phyloP scores from a whole-genome alignment of 2,888 invertebrate species.

The Spisula subtruncata region DNA sequence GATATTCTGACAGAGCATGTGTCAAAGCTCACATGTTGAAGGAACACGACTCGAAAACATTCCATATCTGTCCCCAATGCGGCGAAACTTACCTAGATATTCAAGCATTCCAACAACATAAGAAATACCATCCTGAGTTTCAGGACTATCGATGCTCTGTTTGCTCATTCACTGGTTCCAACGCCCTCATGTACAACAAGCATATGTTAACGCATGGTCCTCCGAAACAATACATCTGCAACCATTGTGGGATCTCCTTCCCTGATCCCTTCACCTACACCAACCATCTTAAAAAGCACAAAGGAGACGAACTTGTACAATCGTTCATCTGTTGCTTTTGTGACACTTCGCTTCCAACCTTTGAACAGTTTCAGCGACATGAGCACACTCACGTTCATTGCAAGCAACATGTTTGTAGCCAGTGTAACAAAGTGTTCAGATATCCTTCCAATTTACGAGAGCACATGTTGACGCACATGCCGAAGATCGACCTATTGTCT shows the following conservation, averaged over 20 bases:
- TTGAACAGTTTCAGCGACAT: slow-evolving; percentile 80
- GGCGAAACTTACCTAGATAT: slow-evolving; percentile 77
- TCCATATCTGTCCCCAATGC: slow-evolving; percentile 80
- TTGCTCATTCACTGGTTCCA: slow-evolving; percentile 80
- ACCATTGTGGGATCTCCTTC: slow-evolving; percentile 76
- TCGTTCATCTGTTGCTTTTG: slow-evolving; percentile 81
- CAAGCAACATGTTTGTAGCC: slow-evolving; percentile 72
- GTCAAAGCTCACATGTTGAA: slow-evolving; percentile 79
- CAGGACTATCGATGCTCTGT: slow-evolving; percentile 76
- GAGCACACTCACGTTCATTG: slow-evolving; percentile 80
- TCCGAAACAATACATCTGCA: slow-evolving; percentile 73
- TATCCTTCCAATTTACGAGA: slow-evolving; percentile 76
- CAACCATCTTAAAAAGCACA: slow-evolving; percentile 79
- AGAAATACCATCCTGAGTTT: slow-evolving; percentile 78
- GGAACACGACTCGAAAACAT: slow-evolving; percentile 75
- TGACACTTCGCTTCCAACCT: slow-evolving; percentile 70
- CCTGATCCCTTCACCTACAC: slow-evolving; percentile 81
- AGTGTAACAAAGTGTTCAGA: slow-evolving; percentile 78
- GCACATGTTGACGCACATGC: slow-evolving; percentile 75
- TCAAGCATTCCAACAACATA: slow-evolving; percentile 76
- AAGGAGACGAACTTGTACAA: slow-evolving; percentile 71
- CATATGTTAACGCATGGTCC: slow-evolving; percentile 77
- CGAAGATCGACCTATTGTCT: slow-evolving; percentile 27
- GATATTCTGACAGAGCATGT: slow-evolving; percentile 81
- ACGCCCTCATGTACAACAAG: slow-evolving; percentile 77